Evolutionary conservation across 2,113 vertebrate genomes (phyloP).

Genomic region (Carettochelys insculpta): DNA sequence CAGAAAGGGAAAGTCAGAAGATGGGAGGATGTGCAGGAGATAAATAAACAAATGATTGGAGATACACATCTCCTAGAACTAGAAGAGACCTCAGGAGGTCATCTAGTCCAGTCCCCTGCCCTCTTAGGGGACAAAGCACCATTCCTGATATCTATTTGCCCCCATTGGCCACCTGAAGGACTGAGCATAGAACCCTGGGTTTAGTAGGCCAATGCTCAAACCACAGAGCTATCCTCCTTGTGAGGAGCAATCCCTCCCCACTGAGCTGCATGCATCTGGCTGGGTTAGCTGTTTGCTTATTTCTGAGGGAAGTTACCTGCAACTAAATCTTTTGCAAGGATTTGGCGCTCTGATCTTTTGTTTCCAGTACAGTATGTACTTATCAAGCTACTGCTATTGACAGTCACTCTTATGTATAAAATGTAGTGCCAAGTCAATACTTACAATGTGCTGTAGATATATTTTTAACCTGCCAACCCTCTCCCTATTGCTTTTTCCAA

Average conservation of each 20-base stretch:
- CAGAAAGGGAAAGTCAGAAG: constrained; percentile 41
- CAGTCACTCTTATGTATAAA: constrained; percentile 38
- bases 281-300: constrained; percentile 40
- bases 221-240: no score
- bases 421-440: constrained; percentile 20
- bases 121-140: no score
- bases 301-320: constrained; percentile 45
- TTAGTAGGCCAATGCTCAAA: no score
- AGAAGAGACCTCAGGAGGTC: no score
- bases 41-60: no score
- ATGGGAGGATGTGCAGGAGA: not conserved
- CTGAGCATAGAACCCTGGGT: no score
- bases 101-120: no score
- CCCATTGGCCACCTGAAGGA: no score
- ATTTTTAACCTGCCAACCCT: constrained; percentile 29
- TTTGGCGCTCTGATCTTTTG: constrained; percentile 25
- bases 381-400: not conserved
- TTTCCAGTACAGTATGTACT: constrained; percentile 45
- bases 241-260: no score
- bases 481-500: constrained; percentile 15
- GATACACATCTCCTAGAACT: no score
- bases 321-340: constrained; percentile 33
- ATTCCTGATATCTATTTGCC: no score
- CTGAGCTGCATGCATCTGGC: constrained; percentile 13
- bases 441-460: constrained; percentile 44